Base-by-base conservation (phyloP, 2,113 vertebrate species). In the Dipodomys merriami region DNA sequence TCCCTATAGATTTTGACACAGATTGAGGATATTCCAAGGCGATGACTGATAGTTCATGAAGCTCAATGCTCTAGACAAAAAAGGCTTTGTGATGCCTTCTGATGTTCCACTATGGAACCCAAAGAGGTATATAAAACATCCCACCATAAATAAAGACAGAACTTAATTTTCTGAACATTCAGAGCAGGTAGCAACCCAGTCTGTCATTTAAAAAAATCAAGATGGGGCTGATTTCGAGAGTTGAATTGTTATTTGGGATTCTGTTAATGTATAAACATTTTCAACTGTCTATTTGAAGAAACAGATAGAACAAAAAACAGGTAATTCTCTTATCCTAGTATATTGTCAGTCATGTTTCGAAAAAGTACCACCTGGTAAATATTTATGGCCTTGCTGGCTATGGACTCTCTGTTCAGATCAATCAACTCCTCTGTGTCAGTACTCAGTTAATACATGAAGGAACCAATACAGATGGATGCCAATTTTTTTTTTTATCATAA, bases 291-390 rank as follows among this genome's bases (percentile, higher is more conserved):
- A 2, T 71, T 62, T 53, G 29, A 89, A 71, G 57, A 84, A 91
- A 57, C 27, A 29, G 92, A 93, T 94, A 69, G 30, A n/a, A 64
- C 20, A 69, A 95, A 69, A 33, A n/a, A 64, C 20, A 69, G 27
- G 49, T 67, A 53, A 53, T 88, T 33, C 33, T 76, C 77, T 68
- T 86, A 80, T 0, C 9, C 27, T 86, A 64, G 3, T 16, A 65
- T 65, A 84, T 23, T 12, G 71, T 46, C 74, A 87, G 25, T 60
- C 6, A 39, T 39, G 39, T 39, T 39, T 39, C 39, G 6, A 39
- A 39, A 90, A 57, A 13, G 30, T 29, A 33, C 27, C 22, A 84
- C 35, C 68, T 22, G 33, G 39, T 27, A 68, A 83, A 20, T 60
- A 73, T 29, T 69, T 69, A 79, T 22, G 68, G 79, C 60, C 89